These are phyloP conservation scores for Tetranychus truncatus DNA, from an alignment of 2,888 invertebrate genomes.

Conservation along the genomic window DNA sequence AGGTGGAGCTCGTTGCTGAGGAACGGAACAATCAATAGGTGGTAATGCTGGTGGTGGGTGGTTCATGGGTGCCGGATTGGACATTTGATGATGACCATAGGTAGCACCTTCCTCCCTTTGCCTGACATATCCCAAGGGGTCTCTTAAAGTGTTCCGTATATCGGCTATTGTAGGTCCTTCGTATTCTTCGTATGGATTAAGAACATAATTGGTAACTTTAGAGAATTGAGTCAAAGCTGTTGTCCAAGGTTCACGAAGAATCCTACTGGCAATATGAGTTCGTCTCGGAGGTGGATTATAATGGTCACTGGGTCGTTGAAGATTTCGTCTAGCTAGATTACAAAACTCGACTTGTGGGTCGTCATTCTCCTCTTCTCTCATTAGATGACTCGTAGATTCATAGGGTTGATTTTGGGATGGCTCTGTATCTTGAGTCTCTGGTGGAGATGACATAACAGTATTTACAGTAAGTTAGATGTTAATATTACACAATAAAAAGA, in stretches of 20 bases:
- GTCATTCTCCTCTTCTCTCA: neutral
- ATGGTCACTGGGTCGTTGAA: conserved; percentile 9
- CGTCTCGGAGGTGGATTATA: conserved; percentile 16
- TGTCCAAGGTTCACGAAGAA: conserved; percentile 20
- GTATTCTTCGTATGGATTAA: conserved; percentile 15
- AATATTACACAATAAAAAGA: too few species aligned
- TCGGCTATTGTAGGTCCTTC: neutral
- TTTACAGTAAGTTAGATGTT: too few species aligned
- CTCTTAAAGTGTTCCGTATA: neutral
- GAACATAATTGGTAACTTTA: conserved; percentile 18
- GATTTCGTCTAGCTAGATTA: neutral
- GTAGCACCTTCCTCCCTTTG: neutral
- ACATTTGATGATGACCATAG: neutral
- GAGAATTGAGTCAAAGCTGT: conserved; percentile 19
- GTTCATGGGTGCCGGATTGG: neutral
- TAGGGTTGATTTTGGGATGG: too few species aligned
- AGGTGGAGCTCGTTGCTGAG: conserved; percentile 18
- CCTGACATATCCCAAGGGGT: neutral
- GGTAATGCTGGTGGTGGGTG: conserved; percentile 20
- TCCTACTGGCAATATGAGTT: conserved; percentile 10
- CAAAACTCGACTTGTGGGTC: conserved; percentile 3
- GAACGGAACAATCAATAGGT: conserved; percentile 17
- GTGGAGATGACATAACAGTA: neutral
- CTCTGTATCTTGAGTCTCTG: neutral
- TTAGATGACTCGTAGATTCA: neutral